phyloP scores from a whole-genome alignment of 2,113 vertebrate species.

The Oplegnathus fasciatus region DNA sequence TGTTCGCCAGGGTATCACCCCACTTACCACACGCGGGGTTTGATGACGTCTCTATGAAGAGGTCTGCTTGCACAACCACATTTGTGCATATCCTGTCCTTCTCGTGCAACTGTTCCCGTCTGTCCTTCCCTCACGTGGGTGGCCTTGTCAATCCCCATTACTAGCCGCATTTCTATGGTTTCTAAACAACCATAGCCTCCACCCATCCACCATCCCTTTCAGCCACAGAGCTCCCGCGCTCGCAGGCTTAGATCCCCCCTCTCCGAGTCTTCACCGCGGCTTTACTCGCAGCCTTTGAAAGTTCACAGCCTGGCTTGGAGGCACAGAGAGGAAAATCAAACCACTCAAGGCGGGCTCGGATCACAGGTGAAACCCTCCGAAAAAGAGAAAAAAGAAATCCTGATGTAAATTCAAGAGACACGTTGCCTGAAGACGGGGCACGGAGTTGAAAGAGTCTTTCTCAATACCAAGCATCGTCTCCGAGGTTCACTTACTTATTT shows the following conservation, averaged over 20 bases:
- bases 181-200: conserved; percentile 52
- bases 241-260: conserved; percentile 54
- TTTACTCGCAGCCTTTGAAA: conserved; percentile 77
- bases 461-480: conserved; percentile 40
- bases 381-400: conserved; percentile 22
- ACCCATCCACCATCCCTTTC: conserved; percentile 46
- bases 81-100: conserved; percentile 15
- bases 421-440: conserved; percentile 65
- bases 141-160: conserved; percentile 75
- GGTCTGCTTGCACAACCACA: conserved; percentile 10
- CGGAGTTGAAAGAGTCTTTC: conserved; percentile 57
- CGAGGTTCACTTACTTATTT: conserved; percentile 47
- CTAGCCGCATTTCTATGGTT: conserved; percentile 42
- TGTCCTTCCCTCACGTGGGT: conserved; percentile 46
- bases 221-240: conserved; percentile 38
- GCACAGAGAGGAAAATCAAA: conserved; percentile 76
- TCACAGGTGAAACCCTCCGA: conserved; percentile 72
- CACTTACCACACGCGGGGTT: conserved; percentile 27
- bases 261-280: conserved; percentile 57
- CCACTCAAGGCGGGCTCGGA: conserved; percentile 70
- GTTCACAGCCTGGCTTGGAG: conserved; percentile 81
- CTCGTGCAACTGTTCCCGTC: background rate
- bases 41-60: conserved; percentile 15
- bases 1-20: conserved; percentile 32
- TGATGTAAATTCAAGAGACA: conserved; percentile 79